Percentiles rank a stretch among this genome's conserved stretches.
Conservation (phyloP, 2,797 vertebrate species). For the Parotocinclus haroldoi region DNA sequence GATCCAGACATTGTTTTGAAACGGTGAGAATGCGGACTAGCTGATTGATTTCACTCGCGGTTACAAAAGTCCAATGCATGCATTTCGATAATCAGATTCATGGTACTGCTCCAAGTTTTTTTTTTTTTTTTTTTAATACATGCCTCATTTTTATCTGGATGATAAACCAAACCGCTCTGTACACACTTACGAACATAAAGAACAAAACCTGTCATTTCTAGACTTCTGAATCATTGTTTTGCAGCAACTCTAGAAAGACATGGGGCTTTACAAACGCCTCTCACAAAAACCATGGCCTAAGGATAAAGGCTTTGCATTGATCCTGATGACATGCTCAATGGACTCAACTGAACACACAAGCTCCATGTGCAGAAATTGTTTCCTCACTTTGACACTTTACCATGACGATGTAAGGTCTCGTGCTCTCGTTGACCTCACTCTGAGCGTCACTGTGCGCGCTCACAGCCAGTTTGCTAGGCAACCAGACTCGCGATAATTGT, state of each 20-base stretch:
- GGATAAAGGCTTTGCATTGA: neutral
- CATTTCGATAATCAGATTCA: constrained; percentile 1
- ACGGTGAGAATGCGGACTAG: neutral
- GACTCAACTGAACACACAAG: neutral
- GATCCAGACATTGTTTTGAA: constrained; percentile 38
- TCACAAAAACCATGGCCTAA: neutral
- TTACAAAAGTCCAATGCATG: constrained; percentile 6
- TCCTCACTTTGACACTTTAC: neutral
- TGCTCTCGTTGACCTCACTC: constrained; percentile 11
- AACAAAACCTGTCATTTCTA: too few relatives aligned
- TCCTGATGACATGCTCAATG: neutral
- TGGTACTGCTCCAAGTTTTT: constrained; percentile 14
- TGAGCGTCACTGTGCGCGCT: constrained; percentile 28
- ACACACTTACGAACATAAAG: too few relatives aligned
- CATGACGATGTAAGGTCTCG: constrained; percentile 10
- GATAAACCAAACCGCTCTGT: too few relatives aligned
- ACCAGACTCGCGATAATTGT: constrained; percentile 50
- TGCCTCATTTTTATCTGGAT: too few relatives aligned
- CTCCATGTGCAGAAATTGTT: neutral
- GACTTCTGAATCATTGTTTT: too few relatives aligned
- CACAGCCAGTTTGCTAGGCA: constrained; percentile 26
- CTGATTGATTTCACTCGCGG: constrained; percentile 1
- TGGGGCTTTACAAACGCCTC: too few relatives aligned
- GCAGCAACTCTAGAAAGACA: too few relatives aligned
- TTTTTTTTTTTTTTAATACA: too few relatives aligned